Percentiles rank a stretch among this genome's conserved stretches.
These are phyloP conservation scores for Morphnarchus princeps DNA, from an alignment of 2,113 vertebrate species.

Conservation along the genomic window DNA sequence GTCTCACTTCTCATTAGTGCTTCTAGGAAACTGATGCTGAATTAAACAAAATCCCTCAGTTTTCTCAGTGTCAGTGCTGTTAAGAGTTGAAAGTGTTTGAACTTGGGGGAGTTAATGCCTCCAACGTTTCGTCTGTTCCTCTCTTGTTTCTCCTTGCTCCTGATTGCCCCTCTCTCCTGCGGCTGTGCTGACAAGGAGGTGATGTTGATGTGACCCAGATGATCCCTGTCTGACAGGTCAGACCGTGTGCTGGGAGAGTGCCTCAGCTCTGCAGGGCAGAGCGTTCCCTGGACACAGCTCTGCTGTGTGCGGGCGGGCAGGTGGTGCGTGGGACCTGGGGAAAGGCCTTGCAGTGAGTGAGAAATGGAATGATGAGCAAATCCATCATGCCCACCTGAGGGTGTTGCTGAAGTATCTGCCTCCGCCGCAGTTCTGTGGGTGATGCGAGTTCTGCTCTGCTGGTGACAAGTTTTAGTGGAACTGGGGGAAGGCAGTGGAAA, in stretches of 20 bases:
- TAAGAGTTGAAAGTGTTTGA: background rate
- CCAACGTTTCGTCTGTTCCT: background rate
- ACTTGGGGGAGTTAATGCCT: background rate
- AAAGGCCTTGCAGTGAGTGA: background rate
- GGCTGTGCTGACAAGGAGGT: background rate
- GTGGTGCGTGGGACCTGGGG: background rate
- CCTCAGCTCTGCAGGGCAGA: background rate
- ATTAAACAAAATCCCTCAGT: background rate
- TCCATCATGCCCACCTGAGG: background rate
- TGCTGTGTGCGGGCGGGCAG: background rate
- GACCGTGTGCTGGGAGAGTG: background rate
- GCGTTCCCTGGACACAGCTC: background rate
- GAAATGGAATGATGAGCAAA: background rate
- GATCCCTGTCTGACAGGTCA: background rate
- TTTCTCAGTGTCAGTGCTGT: background rate
- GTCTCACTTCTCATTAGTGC: background rate
- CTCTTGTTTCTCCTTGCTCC: background rate
- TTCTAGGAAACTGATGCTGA: background rate
- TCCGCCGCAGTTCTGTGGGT: background rate
- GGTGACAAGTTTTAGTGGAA: background rate
- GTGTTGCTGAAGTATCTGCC: background rate
- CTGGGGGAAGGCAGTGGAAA: background rate
- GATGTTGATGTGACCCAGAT: rapidly evolving
- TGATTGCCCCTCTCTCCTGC: rapidly evolving
- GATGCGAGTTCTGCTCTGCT: background rate